Evolutionary conservation across 2,113 vertebrate species (phyloP), one percentile per base, ranked within the genome.

Genomic region (Capreolus pygargus): DNA sequence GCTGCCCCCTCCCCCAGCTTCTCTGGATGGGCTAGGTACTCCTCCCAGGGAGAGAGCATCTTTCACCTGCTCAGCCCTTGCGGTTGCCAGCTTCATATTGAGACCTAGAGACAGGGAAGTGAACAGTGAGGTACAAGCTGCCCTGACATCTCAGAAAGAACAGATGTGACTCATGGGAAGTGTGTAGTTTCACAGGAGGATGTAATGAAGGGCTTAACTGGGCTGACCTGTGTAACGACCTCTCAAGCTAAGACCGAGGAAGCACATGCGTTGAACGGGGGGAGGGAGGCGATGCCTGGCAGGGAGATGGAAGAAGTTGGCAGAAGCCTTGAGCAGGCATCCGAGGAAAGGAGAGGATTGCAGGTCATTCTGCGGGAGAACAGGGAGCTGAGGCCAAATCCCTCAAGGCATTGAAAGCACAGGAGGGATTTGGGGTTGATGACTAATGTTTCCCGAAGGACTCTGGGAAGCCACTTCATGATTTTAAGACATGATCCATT

Each of bases 201-300:
- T 19, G 50, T 50, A 28, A 2, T 2, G 17, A 9, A 57, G 74
- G 17, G n/a, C 28, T 13, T 39, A 8, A 13, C 19, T n/a, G 33
- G 43, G 21, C 36, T 60, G 91, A 76, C 16, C 54, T 30, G n/a
- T 12, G 23, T 57, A 50, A 39, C 25, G 43, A 52, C 16, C 33
- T 23, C 60, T 21, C 55, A 45, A 25, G 83, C 64, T 25, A 27
- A 79, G 52, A 25, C 8, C 5, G 52, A 76, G 45, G 54, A n/a
- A 12, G 7, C 2, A 1, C 21, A 21, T 58, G 30, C 1, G 0
- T 0, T 1, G 45, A 10, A 27, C 0, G 0, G 19, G 79, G 52
- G 9, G 5, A 64, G 11, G 7, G 16, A 27, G 50, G 33, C 3
- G 2, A n/a, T 12, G 17, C 52, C 5, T 13, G 54, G n/a, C 25